These are phyloP conservation scores for Tachina grossa DNA, from an alignment of 2,888 invertebrate species.

Conservation along the genomic window DNA sequence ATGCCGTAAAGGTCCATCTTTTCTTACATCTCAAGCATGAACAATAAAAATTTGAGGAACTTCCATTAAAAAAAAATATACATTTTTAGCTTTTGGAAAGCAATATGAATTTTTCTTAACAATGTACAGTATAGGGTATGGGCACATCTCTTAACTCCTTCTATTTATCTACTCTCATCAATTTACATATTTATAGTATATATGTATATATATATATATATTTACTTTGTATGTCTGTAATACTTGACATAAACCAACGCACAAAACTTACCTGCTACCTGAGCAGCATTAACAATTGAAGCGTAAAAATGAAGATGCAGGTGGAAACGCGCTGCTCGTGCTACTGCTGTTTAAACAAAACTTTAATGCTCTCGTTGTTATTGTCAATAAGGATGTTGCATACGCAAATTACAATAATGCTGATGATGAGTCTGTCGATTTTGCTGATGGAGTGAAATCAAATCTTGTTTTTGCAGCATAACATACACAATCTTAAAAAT, in stretches of 20 bases:
- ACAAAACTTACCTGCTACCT: slow-evolving; percentile 16
- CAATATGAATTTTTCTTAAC: too few species aligned
- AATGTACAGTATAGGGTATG: too few species aligned
- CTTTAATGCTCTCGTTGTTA: slow-evolving; percentile 17
- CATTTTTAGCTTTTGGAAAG: too few species aligned
- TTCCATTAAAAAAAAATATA: too few species aligned
- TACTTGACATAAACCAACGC: background rate
- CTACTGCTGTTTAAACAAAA: background rate
- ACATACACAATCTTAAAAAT: background rate
- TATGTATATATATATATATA: too few species aligned
- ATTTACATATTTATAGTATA: too few species aligned
- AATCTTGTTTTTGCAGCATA: slow-evolving; percentile 41
- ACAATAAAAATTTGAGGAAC: too few species aligned
- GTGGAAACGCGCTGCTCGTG: background rate
- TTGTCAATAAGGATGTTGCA: slow-evolving; percentile 19
- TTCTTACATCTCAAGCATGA: too few species aligned
- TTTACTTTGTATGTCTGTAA: background rate
- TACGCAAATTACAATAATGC: slow-evolving; percentile 18
- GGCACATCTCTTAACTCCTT: background rate
- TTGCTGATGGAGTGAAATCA: slow-evolving; percentile 40
- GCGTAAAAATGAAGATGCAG: slow-evolving; percentile 9
- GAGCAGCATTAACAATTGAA: slow-evolving; percentile 17
- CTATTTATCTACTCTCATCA: background rate
- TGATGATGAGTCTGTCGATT: slow-evolving; percentile 22
- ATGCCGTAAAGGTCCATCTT: too few species aligned